Base-by-base conservation (phyloP, 2,113 vertebrate genomes). In the Pseudopodoces humilis region DNA sequence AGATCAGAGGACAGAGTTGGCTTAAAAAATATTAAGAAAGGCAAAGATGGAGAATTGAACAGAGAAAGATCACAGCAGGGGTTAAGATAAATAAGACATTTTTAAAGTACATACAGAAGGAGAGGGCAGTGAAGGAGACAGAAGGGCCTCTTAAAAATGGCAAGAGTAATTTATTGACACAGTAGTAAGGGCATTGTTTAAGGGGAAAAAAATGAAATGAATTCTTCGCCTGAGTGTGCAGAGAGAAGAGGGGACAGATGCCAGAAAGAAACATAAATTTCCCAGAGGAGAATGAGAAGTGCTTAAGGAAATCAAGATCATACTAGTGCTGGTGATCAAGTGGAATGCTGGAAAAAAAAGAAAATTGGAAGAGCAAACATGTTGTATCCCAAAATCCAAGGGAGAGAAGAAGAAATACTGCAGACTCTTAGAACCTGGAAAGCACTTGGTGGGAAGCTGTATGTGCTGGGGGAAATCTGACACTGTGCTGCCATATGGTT, bases 81-180 rank as follows among this genome's bases (percentile, higher is more conserved):
- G 64, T 86, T 91, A 92, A 90, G 72, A 84, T 68, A 96, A 95
- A 95, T 93, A 96, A 88, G 85, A 83, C 28, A 50, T 94, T 91
- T 95, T 94, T 94, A 11, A 91, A 85, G 85, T 86, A 88, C 50
- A 56, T 71, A 78, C 0, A 10, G 78, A 91, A 94, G 56, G 68
- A 92, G 75, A 95, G 94, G 79, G 76, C 75, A 95, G 41, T 81
- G 91, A 96, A 93, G 82, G 83, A 94, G 81, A 90, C 87, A 95
- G 90, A 83, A 93, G 79, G 60, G 76, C 41, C 64, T 92, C 83
- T 95, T 93, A 94, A 96, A 97, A 92, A 92, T 72, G 82, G 92
- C 72, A 95, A 68, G 58, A 52, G 53, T 95, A 96, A 96, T 96
- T 95, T 95, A 95, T 79, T 90, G 91, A 94, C 85, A 94, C 37